Evolutionary conservation across 2,113 vertebrate species (phyloP), one percentile per base, ranked within the genome.

Genomic region (Eublepharis macularius): DNA sequence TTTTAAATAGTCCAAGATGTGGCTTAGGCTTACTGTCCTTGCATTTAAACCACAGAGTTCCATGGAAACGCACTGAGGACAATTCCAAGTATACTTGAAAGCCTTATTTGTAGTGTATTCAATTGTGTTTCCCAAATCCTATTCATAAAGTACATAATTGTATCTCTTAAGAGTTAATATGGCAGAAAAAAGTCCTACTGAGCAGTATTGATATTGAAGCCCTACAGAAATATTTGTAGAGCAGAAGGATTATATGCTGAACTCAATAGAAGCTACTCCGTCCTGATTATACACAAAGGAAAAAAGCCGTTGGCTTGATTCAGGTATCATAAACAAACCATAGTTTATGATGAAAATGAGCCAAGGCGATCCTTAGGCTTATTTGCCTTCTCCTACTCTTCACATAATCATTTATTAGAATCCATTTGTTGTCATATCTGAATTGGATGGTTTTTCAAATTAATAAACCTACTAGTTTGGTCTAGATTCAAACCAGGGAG

Each of bases 61-160:
- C 77, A 12, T 82, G 82, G 81, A 57, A 17, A 60, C 81, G 76
- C 32, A 57, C 29, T 34, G 1, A 80, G 8, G 10, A 70, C 65
- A 51, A 65, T 3, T 10, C 49, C 79, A 84, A 86, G 51, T 73
- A 47, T n/a, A 39, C 85, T 88, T 86, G 86, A 89, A 87, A 76
- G 65, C 41, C 45, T 1, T 2, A 54, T 21, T 1, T 45, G 51
- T 21, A 26, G 84, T 84, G 54, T 76, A 81, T 76, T n/a, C 54
- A 57, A 21, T 19, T 57, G 54, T 4, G 16, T 57, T 19, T 57
- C 54, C 49, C 54, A 57, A 57, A 3, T 5, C 54, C 6, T 6
- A 57, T 57, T 21, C 21, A 57, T 57, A 11, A 57, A 57, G 54
- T 13, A 79, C 54, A 24, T 41, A 79, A 66, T 60, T 90, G 45